Conservation (phyloP, 1,140 invertebrate genomes). For the Cherax quadricarinatus region DNA sequence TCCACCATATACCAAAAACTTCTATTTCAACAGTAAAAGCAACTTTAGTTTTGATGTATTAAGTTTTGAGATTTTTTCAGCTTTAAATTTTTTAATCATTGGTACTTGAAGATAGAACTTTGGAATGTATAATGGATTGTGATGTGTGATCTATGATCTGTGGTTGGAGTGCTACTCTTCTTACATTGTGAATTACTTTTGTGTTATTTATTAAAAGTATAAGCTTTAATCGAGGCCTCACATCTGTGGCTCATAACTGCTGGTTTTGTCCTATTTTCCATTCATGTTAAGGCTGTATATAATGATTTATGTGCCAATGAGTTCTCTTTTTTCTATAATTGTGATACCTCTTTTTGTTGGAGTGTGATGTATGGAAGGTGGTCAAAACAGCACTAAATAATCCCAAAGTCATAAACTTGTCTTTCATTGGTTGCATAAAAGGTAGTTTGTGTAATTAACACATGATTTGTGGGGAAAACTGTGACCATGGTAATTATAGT, state of each 20-base stretch:
- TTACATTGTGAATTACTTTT: neutral
- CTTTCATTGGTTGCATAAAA: constrained; percentile 17
- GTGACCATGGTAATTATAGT: neutral
- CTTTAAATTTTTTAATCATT: neutral
- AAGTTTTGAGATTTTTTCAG: neutral
- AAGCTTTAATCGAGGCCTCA: constrained; percentile 14
- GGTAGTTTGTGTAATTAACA: constrained; percentile 5
- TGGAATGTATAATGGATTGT: neutral
- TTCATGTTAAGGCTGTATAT: constrained; percentile 61
- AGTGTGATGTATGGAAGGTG: constrained; percentile 19
- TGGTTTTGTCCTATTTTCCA: constrained; percentile 35
- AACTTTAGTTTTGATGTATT: neutral
- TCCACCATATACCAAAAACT: constrained; percentile 14
- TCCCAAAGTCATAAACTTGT: constrained; percentile 33
- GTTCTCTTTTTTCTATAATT: constrained; percentile 49
- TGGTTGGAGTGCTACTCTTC: neutral
- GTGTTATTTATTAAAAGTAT: neutral
- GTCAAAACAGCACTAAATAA: neutral
- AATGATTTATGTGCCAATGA: constrained; percentile 66
- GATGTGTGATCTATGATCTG: neutral
- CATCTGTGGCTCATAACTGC: constrained; percentile 44
- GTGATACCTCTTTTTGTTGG: constrained; percentile 38
- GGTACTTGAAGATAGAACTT: no score
- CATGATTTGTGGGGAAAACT: neutral
- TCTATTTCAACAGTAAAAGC: neutral